Base-by-base conservation (phyloP, 2,888 invertebrate species). In the Caenorhabditis drosophilae region DNA sequence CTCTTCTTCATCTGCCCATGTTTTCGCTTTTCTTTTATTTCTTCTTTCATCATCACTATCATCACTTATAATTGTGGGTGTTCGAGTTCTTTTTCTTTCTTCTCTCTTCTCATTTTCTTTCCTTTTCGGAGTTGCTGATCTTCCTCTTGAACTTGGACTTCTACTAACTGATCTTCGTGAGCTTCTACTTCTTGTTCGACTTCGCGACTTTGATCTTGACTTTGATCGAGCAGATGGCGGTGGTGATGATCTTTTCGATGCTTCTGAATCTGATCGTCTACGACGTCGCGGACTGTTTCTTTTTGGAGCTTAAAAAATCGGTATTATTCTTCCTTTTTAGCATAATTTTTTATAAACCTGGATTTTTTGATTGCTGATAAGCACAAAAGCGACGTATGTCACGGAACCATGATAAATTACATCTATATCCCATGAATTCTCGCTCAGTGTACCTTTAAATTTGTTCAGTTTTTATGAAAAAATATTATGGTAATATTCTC, bases 371-470 rank as follows among this genome's bases (percentile, higher is more conserved):
- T 27, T 23, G 26, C 18, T 67, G 56, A 16, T 61, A 67, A 31
- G 67, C 67, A 35, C 51, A 50, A 36, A 69, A 81, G 2, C 80
- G 75, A 18, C 80, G 79, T 26, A 81, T 78, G 44, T 81, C 81
- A 15, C 75, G 71, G 74, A 78, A 81, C 79, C 80, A 81, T 4
- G 71, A 68, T n/a, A 81, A 42, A 9, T 81, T 72, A 26, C 78
- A 77, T 3, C 67, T 60, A 48, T 58, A 57, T 18, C 78, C 80
- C 58, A 80, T 55, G 22, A 81, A 56, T 18, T 76, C 72, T 2
- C 66, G 66, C 9, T 79, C 73, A 2, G 52, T 22, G 42, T 73
- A 81, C 41, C 80, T 81, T 31, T 52, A 79, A 60, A 26, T 18
- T 27, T 11, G 36, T 31, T 16, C 4, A 40, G 16, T 36, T 36